phyloP scores from a whole-genome alignment of 2,113 vertebrate genomes.

The Odocoileus hemionus region DNA sequence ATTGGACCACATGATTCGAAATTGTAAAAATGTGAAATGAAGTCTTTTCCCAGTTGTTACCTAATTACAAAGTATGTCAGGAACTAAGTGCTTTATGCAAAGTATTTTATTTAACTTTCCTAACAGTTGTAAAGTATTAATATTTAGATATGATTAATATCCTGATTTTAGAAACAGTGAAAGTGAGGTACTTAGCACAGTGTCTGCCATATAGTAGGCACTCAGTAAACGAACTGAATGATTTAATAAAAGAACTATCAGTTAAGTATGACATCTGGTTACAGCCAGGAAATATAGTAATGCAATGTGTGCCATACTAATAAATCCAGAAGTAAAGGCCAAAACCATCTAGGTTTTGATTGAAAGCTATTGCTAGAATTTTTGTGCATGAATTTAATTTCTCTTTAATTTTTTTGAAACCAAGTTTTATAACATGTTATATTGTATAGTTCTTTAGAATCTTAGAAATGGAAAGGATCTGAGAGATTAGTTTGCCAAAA shows the following conservation, averaged over 20 bases:
- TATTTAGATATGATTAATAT: neutral
- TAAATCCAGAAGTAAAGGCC: neutral
- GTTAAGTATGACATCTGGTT: neutral
- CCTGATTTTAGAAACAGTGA: neutral
- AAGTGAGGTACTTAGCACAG: neutral
- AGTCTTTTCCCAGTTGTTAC: neutral
- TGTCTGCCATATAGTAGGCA: neutral
- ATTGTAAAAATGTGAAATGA: neutral
- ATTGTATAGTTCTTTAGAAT: neutral
- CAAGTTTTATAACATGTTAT: neutral
- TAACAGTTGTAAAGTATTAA: neutral
- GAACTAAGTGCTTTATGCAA: neutral
- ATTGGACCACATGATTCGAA: neutral
- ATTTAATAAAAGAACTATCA: neutral
- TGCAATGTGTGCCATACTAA: neutral
- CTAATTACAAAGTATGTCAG: neutral
- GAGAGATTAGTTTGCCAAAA: neutral
- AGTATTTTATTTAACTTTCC: neutral
- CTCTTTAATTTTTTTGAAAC: neutral
- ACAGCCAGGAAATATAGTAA: neutral
- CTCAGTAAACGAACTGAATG: neutral
- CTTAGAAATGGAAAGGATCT: neutral
- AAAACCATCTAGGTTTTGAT: neutral
- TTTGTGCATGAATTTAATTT: neutral
- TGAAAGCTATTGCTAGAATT: neutral